Evolutionary conservation across 1,140 invertebrate genomes (phyloP).

Genomic region (Dolichoris vasculosae): DNA sequence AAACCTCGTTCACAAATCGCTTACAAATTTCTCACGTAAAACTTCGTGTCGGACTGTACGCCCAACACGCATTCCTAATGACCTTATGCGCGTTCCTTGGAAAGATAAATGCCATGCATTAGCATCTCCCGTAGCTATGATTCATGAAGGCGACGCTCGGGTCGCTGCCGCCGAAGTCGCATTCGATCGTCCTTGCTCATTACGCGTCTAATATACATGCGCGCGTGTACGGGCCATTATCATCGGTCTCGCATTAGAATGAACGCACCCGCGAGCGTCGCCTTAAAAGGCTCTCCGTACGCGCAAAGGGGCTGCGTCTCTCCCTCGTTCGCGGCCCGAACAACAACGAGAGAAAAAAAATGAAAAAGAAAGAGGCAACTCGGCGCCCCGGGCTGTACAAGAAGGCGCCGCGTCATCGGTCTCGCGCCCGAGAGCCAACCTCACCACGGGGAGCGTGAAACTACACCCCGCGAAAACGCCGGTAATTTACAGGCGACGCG

Average conservation of each 20-base stretch:
- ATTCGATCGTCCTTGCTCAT: conserved; percentile 14
- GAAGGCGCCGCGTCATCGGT: conserved; percentile 32
- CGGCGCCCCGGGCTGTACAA: not conserved
- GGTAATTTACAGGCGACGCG: conserved; percentile 38
- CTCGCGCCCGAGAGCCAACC: conserved; percentile 1
- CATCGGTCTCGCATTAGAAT: conserved; percentile 69
- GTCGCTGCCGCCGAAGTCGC: not conserved
- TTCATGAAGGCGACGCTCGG: conserved; percentile 64
- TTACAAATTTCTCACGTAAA: not conserved
- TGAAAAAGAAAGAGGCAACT: conserved; percentile 43
- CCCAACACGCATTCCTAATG: conserved; percentile 59
- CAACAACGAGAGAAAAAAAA: conserved; percentile 42
- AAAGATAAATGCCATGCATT: conserved; percentile 71
- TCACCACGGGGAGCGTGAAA: conserved; percentile 44
- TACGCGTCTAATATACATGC: not conserved
- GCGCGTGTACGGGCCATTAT: conserved; percentile 58
- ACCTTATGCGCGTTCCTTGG: conserved; percentile 52
- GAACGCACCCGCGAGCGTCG: conserved; percentile 28
- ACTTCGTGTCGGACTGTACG: not conserved
- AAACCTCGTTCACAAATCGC: not conserved
- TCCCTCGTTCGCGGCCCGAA: not conserved
- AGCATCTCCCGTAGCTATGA: conserved; percentile 65
- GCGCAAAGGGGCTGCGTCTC: not conserved
- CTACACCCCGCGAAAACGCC: conserved; percentile 38
- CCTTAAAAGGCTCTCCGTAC: not conserved